Evolutionary conservation across 2,888 invertebrate genomes (phyloP).

Genomic region (Nomada flava): DNA sequence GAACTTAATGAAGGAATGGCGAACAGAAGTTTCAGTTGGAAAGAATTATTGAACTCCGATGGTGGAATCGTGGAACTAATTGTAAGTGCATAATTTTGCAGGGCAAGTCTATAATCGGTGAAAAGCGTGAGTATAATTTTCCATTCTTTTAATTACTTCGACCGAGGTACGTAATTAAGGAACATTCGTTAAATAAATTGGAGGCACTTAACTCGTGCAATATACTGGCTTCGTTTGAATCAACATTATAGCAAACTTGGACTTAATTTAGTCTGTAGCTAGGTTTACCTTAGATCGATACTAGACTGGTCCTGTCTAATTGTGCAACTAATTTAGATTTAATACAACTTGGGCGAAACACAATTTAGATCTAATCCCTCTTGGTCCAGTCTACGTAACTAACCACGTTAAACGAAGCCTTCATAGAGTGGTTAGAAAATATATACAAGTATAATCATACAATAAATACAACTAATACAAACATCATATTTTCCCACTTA

Average conservation of each 20-base stretch:
- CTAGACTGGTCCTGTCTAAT: background rate
- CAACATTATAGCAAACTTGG: too few species aligned
- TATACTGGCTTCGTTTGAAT: too few species aligned
- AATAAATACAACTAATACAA: too few species aligned
- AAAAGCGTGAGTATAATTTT: background rate
- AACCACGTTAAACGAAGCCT: background rate
- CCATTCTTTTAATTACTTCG: too few species aligned
- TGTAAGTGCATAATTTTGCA: background rate
- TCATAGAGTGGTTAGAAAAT: too few species aligned
- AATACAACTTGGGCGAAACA: background rate
- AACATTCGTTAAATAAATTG: too few species aligned
- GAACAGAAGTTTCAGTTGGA: conserved; percentile 10
- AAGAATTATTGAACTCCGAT: background rate
- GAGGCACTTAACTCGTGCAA: too few species aligned
- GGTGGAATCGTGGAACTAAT: background rate
- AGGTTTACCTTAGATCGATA: background rate
- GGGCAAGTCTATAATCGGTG: background rate
- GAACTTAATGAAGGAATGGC: conserved; percentile 17
- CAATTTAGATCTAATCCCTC: background rate
- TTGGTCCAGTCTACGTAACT: background rate
- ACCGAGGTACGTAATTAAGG: too few species aligned
- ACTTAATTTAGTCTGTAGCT: background rate
- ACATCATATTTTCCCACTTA: too few species aligned
- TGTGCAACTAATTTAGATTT: conserved; percentile 1
- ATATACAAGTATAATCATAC: too few species aligned